Evolutionary conservation across 2,888 invertebrate genomes (phyloP), one percentile per base, ranked within the genome.

Genomic region (Diplazon laetatorius): DNA sequence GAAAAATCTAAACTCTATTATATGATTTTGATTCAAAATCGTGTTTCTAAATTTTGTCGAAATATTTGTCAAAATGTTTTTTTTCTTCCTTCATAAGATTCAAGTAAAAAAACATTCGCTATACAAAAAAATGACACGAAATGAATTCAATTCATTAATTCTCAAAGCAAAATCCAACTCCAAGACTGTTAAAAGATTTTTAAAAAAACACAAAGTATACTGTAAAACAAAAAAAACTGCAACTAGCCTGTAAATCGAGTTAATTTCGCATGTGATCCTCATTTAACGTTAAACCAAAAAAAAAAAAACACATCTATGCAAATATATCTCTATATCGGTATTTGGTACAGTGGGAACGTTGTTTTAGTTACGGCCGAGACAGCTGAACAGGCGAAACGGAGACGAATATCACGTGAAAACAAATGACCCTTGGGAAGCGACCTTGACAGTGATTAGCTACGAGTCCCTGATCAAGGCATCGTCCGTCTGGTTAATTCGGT

Each of bases 371-470:
- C 89, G 84, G 88, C 90, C 82, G 91, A 91, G 86, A 87, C 89
- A 82, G 89, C 89, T 83, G 90, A 91, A 83, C 91, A 91, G 85
- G 88, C 90, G 82, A 92, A 93, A 85, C 92, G 95, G 87, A 93
- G 95, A 89, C 94, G 95, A 89, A 92, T 93, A 85, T 95, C 94
- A 82, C 94, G 95, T 91, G 95, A 95, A 92, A 94, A 93, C 93
- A 95, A 95, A 95, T 95, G 95, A 95, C 94, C 93, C 91, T 90
- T 91, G 89, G 91, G 88, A 89, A 90, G 89, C 86, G 90, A 91
- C 89, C 91, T 91, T 91, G 91, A 91, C 90, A 91, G 91, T 88
- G 91, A 91, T 90, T 91, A 91, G 91, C 91, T 89, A 91, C 85
- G n/a, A 87, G 89, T 90, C 86, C 86, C 89, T 89, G 83, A 89